Evolutionary conservation across 53 echinoderm and acorn worm species (phyloP).

Genomic region (Temnopleurus reevesii): DNA sequence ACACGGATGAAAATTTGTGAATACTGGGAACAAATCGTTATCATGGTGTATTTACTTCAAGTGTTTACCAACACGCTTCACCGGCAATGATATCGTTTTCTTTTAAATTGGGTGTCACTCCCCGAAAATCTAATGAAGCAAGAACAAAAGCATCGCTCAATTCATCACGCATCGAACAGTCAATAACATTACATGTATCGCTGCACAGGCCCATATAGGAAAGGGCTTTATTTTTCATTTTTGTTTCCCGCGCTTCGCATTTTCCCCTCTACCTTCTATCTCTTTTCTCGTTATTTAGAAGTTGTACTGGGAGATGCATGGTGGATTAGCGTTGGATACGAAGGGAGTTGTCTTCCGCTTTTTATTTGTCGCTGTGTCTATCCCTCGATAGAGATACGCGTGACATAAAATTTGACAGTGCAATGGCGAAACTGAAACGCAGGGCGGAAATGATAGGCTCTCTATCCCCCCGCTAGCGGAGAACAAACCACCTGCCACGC

Average conservation of each 20-base stretch:
- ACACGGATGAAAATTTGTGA: not conserved
- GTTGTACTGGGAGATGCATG: not conserved
- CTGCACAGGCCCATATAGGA: not conserved
- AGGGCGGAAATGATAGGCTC: conserved; percentile 57
- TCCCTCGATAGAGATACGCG: conserved; percentile 28
- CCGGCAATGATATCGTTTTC: conserved; percentile 25
- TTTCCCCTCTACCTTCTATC: not conserved
- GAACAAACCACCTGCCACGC: conserved; percentile 62
- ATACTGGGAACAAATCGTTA: not conserved
- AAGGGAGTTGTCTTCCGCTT: conserved; percentile 16
- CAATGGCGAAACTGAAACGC: conserved; percentile 55
- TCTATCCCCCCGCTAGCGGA: conserved; percentile 33
- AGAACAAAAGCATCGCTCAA: conserved; percentile 25
- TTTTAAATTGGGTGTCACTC: conserved; percentile 37
- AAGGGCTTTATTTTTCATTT: conserved; percentile 32
- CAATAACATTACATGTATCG: conserved; percentile 40
- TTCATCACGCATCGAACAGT: not conserved
- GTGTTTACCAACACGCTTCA: not conserved
- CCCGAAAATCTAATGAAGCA: conserved; percentile 34
- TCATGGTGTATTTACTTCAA: not conserved
- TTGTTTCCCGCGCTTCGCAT: conserved; percentile 1
- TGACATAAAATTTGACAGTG: conserved; percentile 60
- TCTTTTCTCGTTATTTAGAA: not conserved
- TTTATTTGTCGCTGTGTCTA: conserved; percentile 5
- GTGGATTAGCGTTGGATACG: conserved; percentile 19